Percentiles rank a stretch among this genome's conserved stretches.
phyloP scores from a whole-genome alignment of 2,888 invertebrate species.

The Morpho achilles region DNA sequence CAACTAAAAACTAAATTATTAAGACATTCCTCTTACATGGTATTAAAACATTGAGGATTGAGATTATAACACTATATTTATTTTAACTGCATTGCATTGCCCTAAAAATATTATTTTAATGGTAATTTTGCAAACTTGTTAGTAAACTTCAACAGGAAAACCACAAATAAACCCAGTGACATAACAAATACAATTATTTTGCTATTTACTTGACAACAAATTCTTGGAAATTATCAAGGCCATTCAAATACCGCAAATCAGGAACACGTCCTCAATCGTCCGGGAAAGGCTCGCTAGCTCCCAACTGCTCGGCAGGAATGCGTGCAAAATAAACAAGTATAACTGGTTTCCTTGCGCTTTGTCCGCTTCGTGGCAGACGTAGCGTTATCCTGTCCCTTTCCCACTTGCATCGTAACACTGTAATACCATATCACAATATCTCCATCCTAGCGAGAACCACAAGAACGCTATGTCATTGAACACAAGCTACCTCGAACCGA shows the following conservation, averaged over 20 bases:
- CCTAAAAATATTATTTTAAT: background rate
- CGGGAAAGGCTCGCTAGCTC: slow-evolving; percentile 65
- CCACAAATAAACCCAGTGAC: background rate
- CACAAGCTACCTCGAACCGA: slow-evolving; percentile 24
- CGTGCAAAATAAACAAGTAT: slow-evolving; percentile 76
- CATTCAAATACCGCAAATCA: slow-evolving; percentile 52
- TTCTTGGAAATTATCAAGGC: slow-evolving; percentile 48
- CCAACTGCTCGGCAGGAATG: slow-evolving; percentile 66
- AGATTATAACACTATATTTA: too few relatives aligned
- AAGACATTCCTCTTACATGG: too few relatives aligned
- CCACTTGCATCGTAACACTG: slow-evolving; percentile 30
- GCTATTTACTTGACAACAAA: slow-evolving; percentile 1
- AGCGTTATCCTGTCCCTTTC: slow-evolving; percentile 50
- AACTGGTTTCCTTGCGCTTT: slow-evolving; percentile 66
- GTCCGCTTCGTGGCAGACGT: slow-evolving; percentile 45
- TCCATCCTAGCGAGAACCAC: slow-evolving; percentile 29
- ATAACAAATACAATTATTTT: background rate
- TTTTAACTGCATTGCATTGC: too few relatives aligned
- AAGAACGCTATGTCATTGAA: slow-evolving; percentile 29
- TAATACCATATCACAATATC: slow-evolving; percentile 26
- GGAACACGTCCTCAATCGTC: slow-evolving; percentile 51
- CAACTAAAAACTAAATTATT: too few relatives aligned
- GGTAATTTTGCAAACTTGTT: background rate
- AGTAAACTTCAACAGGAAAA: slow-evolving; percentile 4
- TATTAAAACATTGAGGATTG: too few relatives aligned